Conservation (phyloP, 2,797 vertebrate species). For the Cyclopterus lumpus region DNA sequence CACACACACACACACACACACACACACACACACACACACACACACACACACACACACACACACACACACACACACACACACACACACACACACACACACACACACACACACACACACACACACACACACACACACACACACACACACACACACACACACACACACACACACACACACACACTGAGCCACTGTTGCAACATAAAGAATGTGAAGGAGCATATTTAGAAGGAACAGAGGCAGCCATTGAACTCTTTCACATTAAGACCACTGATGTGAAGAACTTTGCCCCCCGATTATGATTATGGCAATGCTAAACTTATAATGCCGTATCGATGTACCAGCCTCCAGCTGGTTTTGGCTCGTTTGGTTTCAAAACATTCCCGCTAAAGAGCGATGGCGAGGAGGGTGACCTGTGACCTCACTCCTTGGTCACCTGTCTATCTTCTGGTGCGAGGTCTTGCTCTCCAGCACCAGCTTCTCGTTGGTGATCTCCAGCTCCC, state of each 20-base stretch:
- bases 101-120: no score
- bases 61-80: no score
- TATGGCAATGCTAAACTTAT: conserved; percentile 5
- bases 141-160: conserved; percentile 26
- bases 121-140: neutral
- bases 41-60: no score
- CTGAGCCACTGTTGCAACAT: conserved; percentile 25
- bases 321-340: neutral
- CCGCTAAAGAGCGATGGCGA: neutral
- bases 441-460: conserved; percentile 96
- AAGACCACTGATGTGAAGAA: conserved; percentile 30
- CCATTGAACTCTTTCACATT: conserved; percentile 31
- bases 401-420: neutral
- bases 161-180: conserved; percentile 25
- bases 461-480: conserved; percentile 96
- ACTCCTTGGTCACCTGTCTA: conserved; percentile 86
- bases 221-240: conserved; percentile 47
- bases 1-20: no score
- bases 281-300: conserved; percentile 31
- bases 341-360: neutral
- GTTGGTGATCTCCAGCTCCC: conserved; percentile 95
- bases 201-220: conserved; percentile 9
- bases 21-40: no score
- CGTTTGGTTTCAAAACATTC: neutral
- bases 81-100: no score